Evolutionary conservation across 2,888 invertebrate species (phyloP), one percentile per base, ranked within the genome.

Genomic region (Lucinisca nassula): DNA sequence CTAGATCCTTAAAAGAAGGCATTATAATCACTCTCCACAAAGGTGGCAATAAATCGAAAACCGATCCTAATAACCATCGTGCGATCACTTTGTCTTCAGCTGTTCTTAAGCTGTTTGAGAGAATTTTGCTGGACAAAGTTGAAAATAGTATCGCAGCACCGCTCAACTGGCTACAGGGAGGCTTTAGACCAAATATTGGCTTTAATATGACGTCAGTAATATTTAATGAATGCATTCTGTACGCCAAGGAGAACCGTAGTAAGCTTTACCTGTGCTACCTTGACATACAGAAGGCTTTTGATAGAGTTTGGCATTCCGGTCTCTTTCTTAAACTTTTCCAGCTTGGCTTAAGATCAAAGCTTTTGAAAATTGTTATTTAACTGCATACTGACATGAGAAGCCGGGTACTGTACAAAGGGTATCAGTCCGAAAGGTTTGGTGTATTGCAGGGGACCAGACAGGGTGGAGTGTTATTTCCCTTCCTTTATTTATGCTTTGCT

Each of bases 231-330:
- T 67, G 30, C 49, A 37, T 72, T 70, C 45, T 27, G 0, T 79
- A 12, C 24, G 21, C 79, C n/a, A 38, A 61, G 38, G 79, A 79
- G 37, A 79, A 61, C 27, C 14, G 14, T 14, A 67, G 61, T 27
- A 45, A 45, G 24, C 37, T 79, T 3, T 79, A 70, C 24, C 45
- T 45, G 3, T 79, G 78, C 40, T 78, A 24, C 38, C 58, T 78
- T 21, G 78, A 78, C 30, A 27, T 38, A 32, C 51, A 78, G 12
- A 30, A 79, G 38, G 72, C 79, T 3, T 45, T 79, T 70, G 79
- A 79, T n/a, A 21, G 21, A 37, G 73, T 27, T 10, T 40, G 40
- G 40, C 40, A 40, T 14, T 10, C 8, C 40, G 40, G 40, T 14
- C 40, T 40, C 40, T 40, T 40, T n/a, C n/a, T n/a, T n/a, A n/a